Evolutionary conservation across 2,113 vertebrate species (phyloP).

Genomic region (Onychostoma macrolepis): DNA sequence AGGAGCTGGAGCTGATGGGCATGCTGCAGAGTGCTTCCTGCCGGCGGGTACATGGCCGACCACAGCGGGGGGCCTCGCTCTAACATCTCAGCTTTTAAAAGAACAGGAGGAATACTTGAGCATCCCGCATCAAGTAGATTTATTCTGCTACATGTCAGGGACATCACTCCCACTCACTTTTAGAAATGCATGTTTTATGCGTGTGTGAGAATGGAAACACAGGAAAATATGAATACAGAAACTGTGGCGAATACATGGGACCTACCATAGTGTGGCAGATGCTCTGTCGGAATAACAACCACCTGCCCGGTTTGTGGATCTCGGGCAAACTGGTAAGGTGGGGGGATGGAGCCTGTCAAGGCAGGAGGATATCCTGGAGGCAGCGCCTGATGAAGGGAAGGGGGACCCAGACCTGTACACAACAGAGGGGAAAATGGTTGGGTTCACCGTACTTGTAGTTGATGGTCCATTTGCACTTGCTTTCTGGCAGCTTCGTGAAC

Average conservation of each 20-base stretch:
- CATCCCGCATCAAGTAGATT: neutral
- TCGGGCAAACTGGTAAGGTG: constrained; percentile 92
- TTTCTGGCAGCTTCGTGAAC: neutral
- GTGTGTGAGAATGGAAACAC: neutral
- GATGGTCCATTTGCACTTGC: constrained; percentile 30
- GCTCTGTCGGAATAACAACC: constrained; percentile 92
- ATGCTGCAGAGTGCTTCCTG: constrained; percentile 89
- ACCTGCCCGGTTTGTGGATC: constrained; percentile 96
- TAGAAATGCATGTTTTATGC: neutral
- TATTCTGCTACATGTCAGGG: neutral
- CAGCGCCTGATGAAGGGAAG: constrained; percentile 91
- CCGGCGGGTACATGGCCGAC: constrained; percentile 86
- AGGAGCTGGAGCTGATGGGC: constrained; percentile 97
- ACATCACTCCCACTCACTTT: constrained; percentile 1
- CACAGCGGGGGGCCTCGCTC: constrained; percentile 89
- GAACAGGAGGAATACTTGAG: constrained; percentile 18
- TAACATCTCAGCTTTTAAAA: constrained; percentile 84
- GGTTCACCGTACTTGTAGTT: neutral
- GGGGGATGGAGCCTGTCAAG: constrained; percentile 86
- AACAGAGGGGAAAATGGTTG: neutral
- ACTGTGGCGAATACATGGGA: constrained; percentile 24
- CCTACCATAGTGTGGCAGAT: constrained; percentile 91
- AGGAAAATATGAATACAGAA: neutral
- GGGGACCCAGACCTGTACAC: constrained; percentile 84
- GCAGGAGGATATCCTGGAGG: constrained; percentile 86